These are phyloP conservation scores for Drosophila sproati DNA, from an alignment of 1,140 invertebrate genomes.

Conservation along the genomic window DNA sequence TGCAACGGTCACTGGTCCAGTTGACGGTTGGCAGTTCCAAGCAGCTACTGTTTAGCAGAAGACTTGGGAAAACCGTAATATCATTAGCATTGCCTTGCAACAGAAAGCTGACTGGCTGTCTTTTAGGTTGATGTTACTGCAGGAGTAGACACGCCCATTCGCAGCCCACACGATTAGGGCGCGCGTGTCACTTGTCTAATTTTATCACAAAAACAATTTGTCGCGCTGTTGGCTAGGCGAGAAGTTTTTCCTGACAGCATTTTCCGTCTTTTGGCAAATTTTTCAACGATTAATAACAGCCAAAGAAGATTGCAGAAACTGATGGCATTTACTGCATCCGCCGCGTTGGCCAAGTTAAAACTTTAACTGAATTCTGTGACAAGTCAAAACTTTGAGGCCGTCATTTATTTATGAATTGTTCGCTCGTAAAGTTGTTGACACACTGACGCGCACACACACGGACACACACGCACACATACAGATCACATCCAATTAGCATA, in stretches of 20 bases:
- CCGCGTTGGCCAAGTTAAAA: slow-evolving; percentile 46
- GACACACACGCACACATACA: slow-evolving; percentile 42
- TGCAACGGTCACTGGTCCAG: slow-evolving; percentile 48
- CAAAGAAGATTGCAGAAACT: slow-evolving; percentile 36
- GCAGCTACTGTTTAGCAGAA: slow-evolving; percentile 3
- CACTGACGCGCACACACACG: slow-evolving; percentile 26
- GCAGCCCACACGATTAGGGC: slow-evolving; percentile 61
- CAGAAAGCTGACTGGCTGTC: slow-evolving; percentile 54
- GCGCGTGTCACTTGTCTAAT: slow-evolving; percentile 77
- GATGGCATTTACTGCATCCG: slow-evolving; percentile 4
- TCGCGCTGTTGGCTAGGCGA: slow-evolving; percentile 54
- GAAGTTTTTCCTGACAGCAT: slow-evolving; percentile 68
- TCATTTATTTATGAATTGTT: slow-evolving; percentile 82
- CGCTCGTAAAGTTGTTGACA: slow-evolving; percentile 70
- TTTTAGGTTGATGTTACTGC: slow-evolving; percentile 52
- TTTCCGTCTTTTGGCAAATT: slow-evolving; percentile 75
- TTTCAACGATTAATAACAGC: slow-evolving; percentile 80
- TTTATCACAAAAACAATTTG: slow-evolving; percentile 83
- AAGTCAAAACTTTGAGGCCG: slow-evolving; percentile 69
- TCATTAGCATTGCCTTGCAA: slow-evolving; percentile 64
- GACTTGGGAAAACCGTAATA: slow-evolving; percentile 44
- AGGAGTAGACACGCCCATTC: slow-evolving; percentile 12
- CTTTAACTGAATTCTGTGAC: slow-evolving; percentile 69
- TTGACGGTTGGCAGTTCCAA: slow-evolving; percentile 32
- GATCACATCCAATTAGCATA: slow-evolving; percentile 84